Base-by-base conservation (phyloP, 2,888 invertebrate species). In the Chironomus tentans region DNA sequence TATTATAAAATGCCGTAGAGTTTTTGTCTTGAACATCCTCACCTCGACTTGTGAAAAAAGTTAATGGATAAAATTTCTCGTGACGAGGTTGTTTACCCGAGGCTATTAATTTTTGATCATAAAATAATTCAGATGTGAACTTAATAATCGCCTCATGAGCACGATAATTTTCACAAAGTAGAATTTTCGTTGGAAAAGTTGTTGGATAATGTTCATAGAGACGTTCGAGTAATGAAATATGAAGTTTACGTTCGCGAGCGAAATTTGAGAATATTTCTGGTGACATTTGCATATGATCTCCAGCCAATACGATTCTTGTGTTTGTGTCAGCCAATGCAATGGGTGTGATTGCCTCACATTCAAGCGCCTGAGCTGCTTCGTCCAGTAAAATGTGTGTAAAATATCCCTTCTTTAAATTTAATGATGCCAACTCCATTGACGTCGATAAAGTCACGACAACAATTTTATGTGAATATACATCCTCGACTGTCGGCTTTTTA, bases 321-420 rank as follows among this genome's bases (percentile, higher is more conserved):
- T 86, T 85, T 72, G 87, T 87, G 77, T 88, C 89, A 3, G 93
- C 92, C 77, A 93, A 81, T 0, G 91, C 89, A 76, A 94, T 81
- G 0, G 94, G 93, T 84, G 92, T 92, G 13, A 94, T 88, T 0
- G 92, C 92, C 82, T 94, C 94, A 83, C 92, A 92, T 83, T 94
- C 94, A 86, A 93, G 89, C 0, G 93, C 92, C 82, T 94, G 94
- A 0, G 94, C 94, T 0, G 94, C 94, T 85, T 94, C 94, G 82
- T 94, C 94, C 71, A 94, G 85, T 76, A 94, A 87, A 78, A 94
- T 92, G 82, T 94, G 94, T 0, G 91, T 92, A 80, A 93, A 82
- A 70, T 82, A 82, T 80, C 90, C 91, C 82, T 87, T 87, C 4
- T 88, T 87, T 61, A 91, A 83, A 22, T 90, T 89, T 79, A 93